Base-by-base conservation (phyloP, 2,797 vertebrate genomes). In the Pangasius macronema region DNA sequence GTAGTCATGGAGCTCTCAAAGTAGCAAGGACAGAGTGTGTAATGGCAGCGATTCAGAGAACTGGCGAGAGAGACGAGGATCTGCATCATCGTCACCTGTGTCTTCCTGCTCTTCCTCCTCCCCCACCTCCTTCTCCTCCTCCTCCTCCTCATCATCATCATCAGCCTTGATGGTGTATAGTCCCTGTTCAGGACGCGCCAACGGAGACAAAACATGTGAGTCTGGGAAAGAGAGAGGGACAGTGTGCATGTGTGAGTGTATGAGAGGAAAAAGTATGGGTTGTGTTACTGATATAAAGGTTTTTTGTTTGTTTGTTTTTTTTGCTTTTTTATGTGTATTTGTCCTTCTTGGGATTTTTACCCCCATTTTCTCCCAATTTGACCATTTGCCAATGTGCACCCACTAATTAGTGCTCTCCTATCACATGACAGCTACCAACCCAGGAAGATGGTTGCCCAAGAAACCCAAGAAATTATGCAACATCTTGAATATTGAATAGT, bases 11-110 rank as follows among this genome's bases (percentile, higher is more conserved):
- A 91, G 84, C 46, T 72, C 91, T 75, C 94, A 92, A 86, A 91
- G 57, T 39, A 87, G 33, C 39, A 92, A 90, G 53, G 95, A 93
- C 59, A 94, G 93, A 82, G 20, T 86, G 51, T 92, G 27, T 2
- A 95, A 93, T 3, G 94, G 95, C 55, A 96, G 96, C 1, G 49
- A 95, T 91, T 95, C 95, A 0, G 94, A 95, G 49, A 97, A 97
- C 94, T 97, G 96, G 96, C 93, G 96, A 87, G 95, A 96, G 80
- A 92, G 96, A 92, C 92, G 92, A 36, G 94, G 94, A 80, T 95
- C 95, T 16, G 16, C 91, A 14, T 91, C 94, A 53, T 92, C 92
- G 27, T 92, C 91, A 30, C 88, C 87, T 11, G 90, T 92, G 5
- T 94, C 93, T 0, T 93, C 94, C 9, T 94, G 93, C 9, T 93